Conservation (phyloP, 2,888 invertebrate species). For the Drosophila monieri region DNA sequence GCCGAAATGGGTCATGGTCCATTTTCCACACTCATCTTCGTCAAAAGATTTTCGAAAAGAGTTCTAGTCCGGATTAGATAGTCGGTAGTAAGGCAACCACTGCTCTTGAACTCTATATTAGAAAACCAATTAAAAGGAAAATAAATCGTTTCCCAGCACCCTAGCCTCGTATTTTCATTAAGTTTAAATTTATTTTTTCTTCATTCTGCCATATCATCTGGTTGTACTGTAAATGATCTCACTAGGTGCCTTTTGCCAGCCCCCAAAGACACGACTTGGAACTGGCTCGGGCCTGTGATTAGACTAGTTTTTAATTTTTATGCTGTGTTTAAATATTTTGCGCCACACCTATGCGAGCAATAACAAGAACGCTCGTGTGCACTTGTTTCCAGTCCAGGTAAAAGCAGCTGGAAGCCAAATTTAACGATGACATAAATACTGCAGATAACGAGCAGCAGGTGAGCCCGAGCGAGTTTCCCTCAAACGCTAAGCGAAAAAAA, state of each 20-base stretch:
- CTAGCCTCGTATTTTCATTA: slow-evolving; percentile 2
- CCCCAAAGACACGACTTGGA: slow-evolving; percentile 11
- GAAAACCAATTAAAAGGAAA: neutral
- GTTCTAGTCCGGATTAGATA: neutral
- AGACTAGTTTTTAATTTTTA: slow-evolving; percentile 77
- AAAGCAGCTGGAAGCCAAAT: slow-evolving; percentile 74
- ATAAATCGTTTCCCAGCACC: neutral
- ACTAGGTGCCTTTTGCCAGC: slow-evolving; percentile 9
- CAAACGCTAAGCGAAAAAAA: slow-evolving; percentile 14
- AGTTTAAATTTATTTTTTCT: slow-evolving; percentile 9
- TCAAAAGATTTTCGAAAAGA: neutral
- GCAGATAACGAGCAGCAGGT: slow-evolving; percentile 66
- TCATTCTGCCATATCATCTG: slow-evolving; percentile 1
- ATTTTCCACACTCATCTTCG: slow-evolving; percentile 37
- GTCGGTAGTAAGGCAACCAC: neutral
- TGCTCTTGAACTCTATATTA: neutral
- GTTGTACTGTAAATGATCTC: slow-evolving; percentile 35
- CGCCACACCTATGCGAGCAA: slow-evolving; percentile 64
- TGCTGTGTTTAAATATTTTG: slow-evolving; percentile 74
- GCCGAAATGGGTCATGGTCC: slow-evolving; percentile 42
- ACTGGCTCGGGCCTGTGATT: slow-evolving; percentile 57
- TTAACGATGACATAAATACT: slow-evolving; percentile 77
- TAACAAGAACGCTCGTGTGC: slow-evolving; percentile 34
- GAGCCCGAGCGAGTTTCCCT: slow-evolving; percentile 51
- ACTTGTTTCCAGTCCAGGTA: slow-evolving; percentile 52